Evolutionary conservation across 2,888 invertebrate genomes (phyloP).

Genomic region (Melieria crassipennis): DNA sequence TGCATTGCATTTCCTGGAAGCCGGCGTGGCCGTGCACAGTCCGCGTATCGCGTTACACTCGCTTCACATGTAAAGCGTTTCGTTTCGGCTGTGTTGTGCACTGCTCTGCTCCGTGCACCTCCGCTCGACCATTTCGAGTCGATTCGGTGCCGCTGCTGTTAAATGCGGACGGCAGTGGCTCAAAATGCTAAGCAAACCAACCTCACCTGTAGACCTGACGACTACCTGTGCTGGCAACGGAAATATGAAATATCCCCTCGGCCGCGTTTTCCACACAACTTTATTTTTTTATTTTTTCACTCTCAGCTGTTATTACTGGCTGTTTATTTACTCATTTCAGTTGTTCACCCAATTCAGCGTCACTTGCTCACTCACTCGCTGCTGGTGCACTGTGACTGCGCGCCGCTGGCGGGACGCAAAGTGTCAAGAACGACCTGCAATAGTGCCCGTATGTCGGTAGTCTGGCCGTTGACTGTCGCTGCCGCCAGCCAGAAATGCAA

Average conservation of each 20-base stretch:
- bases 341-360: slow-evolving; percentile 31
- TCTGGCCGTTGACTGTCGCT: neutral
- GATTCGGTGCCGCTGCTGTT: too few species aligned
- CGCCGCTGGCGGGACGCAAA: too few species aligned
- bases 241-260: slow-evolving; percentile 28
- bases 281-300: too few species aligned
- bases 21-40: neutral
- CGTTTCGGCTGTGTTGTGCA: too few species aligned
- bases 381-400: too few species aligned
- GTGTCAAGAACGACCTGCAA: neutral
- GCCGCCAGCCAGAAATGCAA: slow-evolving; percentile 1
- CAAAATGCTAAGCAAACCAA: slow-evolving; percentile 5
- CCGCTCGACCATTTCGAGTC: too few species aligned
- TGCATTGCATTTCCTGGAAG: neutral
- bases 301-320: slow-evolving; percentile 1
- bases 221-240: slow-evolving; percentile 31
- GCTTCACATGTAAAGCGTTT: slow-evolving; percentile 1
- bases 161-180: neutral
- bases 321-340: slow-evolving; percentile 24
- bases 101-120: too few species aligned
- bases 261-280: too few species aligned
- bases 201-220: slow-evolving; percentile 17
- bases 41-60: slow-evolving; percentile 16
- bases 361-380: slow-evolving; percentile 18
- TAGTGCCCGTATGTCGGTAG: neutral